These are phyloP conservation scores for Manduca sexta DNA, from an alignment of 1,140 invertebrate genomes.

Conservation along the genomic window DNA sequence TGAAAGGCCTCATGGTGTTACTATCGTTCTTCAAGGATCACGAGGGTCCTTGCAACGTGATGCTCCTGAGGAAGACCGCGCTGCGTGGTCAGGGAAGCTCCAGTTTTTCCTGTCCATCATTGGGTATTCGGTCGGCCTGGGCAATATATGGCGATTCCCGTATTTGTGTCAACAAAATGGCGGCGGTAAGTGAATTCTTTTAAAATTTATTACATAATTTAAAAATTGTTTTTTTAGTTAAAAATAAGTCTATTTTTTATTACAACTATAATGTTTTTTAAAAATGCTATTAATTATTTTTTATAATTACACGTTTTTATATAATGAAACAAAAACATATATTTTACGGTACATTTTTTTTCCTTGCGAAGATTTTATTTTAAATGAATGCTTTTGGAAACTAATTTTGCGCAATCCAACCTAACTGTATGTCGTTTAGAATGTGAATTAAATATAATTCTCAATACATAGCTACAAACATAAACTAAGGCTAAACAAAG, in stretches of 20 bases:
- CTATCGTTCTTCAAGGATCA: conserved; percentile 75
- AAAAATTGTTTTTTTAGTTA: background rate
- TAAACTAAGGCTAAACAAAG: too few relatives aligned
- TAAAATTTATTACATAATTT: background rate
- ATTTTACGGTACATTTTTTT: too few relatives aligned
- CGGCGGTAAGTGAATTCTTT: conserved; percentile 82
- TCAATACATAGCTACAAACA: too few relatives aligned
- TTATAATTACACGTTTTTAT: too few relatives aligned
- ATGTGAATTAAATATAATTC: too few relatives aligned
- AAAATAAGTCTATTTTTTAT: background rate
- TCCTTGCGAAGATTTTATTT: too few relatives aligned
- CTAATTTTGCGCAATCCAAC: too few relatives aligned
- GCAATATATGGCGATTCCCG: conserved; percentile 97
- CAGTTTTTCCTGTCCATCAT: conserved; percentile 94
- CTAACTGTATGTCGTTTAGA: too few relatives aligned
- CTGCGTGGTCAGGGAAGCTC: conserved; percentile 87
- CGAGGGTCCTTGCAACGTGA: conserved; percentile 61
- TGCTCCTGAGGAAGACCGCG: conserved; percentile 76
- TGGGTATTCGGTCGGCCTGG: conserved; percentile 91
- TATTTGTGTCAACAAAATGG: conserved; percentile 96
- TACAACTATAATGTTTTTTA: too few relatives aligned
- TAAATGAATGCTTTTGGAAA: too few relatives aligned
- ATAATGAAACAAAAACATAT: too few relatives aligned
- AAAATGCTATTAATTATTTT: too few relatives aligned
- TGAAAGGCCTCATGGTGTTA: conserved; percentile 76